These are phyloP conservation scores for Trididemnum miniatum DNA, from an alignment of 23 tunicate genomes.

Conservation along the genomic window DNA sequence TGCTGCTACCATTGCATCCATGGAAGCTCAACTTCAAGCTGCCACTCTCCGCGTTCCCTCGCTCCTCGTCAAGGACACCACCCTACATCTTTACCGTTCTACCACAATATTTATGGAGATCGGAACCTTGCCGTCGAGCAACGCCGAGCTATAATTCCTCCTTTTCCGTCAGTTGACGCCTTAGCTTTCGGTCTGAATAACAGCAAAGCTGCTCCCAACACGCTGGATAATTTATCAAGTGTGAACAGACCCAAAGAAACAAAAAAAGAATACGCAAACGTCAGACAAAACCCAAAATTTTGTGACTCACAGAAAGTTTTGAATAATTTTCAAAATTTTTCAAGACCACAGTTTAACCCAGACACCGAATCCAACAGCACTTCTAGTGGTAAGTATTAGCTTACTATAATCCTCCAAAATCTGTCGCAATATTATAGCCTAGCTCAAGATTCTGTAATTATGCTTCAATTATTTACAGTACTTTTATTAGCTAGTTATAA, in stretches of 20 bases:
- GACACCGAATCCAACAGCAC: background rate
- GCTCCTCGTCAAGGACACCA: background rate
- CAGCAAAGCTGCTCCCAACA: background rate
- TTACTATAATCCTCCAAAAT: no score
- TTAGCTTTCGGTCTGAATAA: conserved; percentile 20
- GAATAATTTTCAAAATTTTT: conserved; percentile 7
- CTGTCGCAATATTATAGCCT: no score
- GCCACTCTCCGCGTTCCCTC: background rate
- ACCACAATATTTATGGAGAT: background rate
- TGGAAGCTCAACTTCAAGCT: background rate
- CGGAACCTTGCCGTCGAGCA: background rate
- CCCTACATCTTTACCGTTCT: background rate
- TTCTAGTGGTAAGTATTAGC: conserved; percentile 13
- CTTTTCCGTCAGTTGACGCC: conserved; percentile 62
- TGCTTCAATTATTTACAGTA: no score
- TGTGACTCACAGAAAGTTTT: background rate
- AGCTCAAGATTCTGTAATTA: no score
- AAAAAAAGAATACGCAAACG: background rate
- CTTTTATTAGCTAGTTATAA: no score
- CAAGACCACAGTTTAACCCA: background rate
- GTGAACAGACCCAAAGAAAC: no score
- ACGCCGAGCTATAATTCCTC: conserved; percentile 44
- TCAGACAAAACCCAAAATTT: background rate
- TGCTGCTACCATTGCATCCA: conserved; percentile 6
- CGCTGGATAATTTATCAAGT: background rate